Base-by-base conservation (phyloP, 1,140 invertebrate genomes). In the Cydia pomonella region DNA sequence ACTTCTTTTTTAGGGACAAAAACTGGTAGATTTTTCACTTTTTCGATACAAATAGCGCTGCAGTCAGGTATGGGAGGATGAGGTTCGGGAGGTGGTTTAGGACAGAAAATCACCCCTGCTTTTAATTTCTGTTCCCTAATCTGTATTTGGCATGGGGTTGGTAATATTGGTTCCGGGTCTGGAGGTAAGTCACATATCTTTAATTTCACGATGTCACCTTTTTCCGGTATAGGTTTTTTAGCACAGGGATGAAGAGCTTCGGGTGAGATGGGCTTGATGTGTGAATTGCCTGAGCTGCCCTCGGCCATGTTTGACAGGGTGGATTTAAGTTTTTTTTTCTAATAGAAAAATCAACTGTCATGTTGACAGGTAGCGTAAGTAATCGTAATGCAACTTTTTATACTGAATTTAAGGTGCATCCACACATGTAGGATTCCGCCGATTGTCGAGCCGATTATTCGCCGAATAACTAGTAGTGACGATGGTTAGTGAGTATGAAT, bases 31-130 rank as follows among this genome's bases (percentile, higher is more conserved):
- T 91, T 91, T 75, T 89, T 90, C 3, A 91, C 79, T 79, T 76
- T 86, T 75, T 91, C 89, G 38, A 84, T 79, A 74, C 88, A 91
- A 18, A 91, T 50, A 2, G 81, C 88, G 10, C 76, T 53, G 64
- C 89, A 91, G 4, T 69, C 12, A 0, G 84, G 76, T 12, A 82
- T 76, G 4, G 83, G 82, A 0, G 76, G 44, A 0, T 83, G 86
- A 7, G 79, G 79, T 33, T 59, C 47, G 10, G 83, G 73, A 0
- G 81, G 83, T 13, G 80, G 76, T 21, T 79, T 80, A 0, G 83
- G 83, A 73, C 84, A 87, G 78, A 87, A 78, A 66, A 82, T 87
- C 13, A 84, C 82, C 41, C 87, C 87, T 44, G 83, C 84, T 77
- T 87, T 85, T 59, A 82, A 73, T 21, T 82, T 81, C 18, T 83